Evolutionary conservation across 2,113 vertebrate genomes (phyloP), one percentile per base, ranked within the genome.

Genomic region (Danionella cerebrum): DNA sequence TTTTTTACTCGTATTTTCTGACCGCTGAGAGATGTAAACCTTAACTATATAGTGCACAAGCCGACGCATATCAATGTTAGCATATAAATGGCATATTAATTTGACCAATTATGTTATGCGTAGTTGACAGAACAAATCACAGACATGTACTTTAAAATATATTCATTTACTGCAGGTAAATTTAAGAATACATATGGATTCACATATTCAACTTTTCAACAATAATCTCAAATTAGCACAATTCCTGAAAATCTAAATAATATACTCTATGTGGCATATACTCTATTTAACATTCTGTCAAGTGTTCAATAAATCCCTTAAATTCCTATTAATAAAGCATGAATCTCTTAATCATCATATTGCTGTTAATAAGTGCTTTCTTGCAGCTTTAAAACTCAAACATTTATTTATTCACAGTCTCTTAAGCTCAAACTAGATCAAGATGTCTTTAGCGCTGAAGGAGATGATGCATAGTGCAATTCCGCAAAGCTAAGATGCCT

Each of bases 101-200:
- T n/a, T n/a, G n/a, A n/a, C n/a, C n/a, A n/a, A 3, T 33, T 3
- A 6, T 29, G 10, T 31, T 21, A 38, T 62, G 25, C 44, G 13
- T 2, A 7, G 13, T 33, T 6, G 2, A 31, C 8, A 51, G 14
- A 4, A 35, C 57, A 47, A 60, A 57, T 35, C 8, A 24, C 21
- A 51, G 27, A 1, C 31, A 6, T 54, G 3, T n/a, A n/a, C 21
- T 18, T 58, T 58, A 47, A 66, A 62, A 70, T 66, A 73, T 69
- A 64, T 65, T 53, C 10, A 53, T 69, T 70, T 74, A 63, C 60
- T 57, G 38, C 21, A 31, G 22, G 52, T 69, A 44, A 60, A 66
- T 52, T 57, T 18, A 22, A 24, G 44, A 38, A 33, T 2, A 39
- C 39, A 22, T 68, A 29, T 12, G 19, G 31, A 33, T 14, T 57